Evolutionary conservation across 2,888 invertebrate genomes (phyloP).

Genomic region (Polyommatus iphigenia): DNA sequence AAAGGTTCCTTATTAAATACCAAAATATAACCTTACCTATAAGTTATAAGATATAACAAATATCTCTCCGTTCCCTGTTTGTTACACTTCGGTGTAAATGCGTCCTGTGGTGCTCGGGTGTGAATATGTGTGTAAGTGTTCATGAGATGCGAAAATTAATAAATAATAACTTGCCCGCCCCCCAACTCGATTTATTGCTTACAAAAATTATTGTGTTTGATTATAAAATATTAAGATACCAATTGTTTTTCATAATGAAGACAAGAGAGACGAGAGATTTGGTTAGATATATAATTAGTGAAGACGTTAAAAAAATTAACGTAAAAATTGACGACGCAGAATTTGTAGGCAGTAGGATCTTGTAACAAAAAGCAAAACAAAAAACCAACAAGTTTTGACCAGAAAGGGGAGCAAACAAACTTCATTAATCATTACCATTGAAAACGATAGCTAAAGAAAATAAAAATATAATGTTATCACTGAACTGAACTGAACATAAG

Average conservation of each 20-base stretch:
- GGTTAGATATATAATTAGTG: neutral
- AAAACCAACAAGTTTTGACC: too few relatives aligned
- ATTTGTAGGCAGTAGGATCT: too few relatives aligned
- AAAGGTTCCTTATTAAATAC: too few relatives aligned
- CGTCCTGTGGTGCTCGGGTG: constrained; percentile 49
- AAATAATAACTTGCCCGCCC: constrained; percentile 56
- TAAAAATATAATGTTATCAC: too few relatives aligned
- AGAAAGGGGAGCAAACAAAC: too few relatives aligned
- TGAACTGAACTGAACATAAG: too few relatives aligned
- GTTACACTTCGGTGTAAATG: constrained; percentile 49
- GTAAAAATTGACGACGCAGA: neutral
- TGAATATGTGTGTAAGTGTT: constrained; percentile 62
- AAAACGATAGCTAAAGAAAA: too few relatives aligned
- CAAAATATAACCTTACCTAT: too few relatives aligned
- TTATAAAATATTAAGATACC: constrained; percentile 29
- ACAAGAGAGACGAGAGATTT: neutral
- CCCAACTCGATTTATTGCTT: constrained; percentile 30
- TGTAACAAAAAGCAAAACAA: too few relatives aligned
- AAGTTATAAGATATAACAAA: too few relatives aligned
- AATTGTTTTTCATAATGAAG: constrained; percentile 18
- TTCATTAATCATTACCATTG: too few relatives aligned
- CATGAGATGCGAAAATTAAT: constrained; percentile 66
- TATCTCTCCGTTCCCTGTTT: neutral
- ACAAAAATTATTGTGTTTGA: constrained; percentile 32
- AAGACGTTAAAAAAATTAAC: neutral